These are phyloP conservation scores for Escarpia spicata DNA, from an alignment of 2,888 invertebrate genomes.

Conservation along the genomic window DNA sequence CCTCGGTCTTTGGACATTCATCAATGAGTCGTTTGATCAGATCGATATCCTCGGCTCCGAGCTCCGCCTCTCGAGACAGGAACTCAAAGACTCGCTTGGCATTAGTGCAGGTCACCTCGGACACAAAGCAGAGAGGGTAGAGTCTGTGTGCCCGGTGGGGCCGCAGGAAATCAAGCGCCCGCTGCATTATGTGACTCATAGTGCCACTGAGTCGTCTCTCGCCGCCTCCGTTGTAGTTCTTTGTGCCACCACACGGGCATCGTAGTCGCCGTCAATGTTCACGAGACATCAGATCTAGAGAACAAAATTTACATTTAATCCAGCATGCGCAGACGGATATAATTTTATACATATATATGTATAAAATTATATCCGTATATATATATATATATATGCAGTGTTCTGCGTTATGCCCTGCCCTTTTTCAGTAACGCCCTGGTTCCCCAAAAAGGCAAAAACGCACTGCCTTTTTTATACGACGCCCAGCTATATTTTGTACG, in stretches of 20 bases:
- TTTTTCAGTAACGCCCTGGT: no score
- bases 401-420: no score
- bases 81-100: conserved; percentile 43
- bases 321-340: background rate
- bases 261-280: background rate
- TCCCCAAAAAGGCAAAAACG: no score
- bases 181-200: conserved; percentile 44
- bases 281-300: background rate
- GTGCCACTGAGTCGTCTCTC: conserved; percentile 17
- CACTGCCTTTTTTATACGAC: no score
- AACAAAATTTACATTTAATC: background rate
- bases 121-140: conserved; percentile 44
- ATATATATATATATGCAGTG: no score
- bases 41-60: conserved; percentile 39
- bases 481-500: no score
- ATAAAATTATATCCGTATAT: no score
- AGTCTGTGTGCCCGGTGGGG: conserved; percentile 42
- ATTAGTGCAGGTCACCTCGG: conserved; percentile 38
- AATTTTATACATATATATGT: no score
- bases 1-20: conserved; percentile 39
- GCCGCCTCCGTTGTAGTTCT: background rate
- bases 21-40: conserved; percentile 42
- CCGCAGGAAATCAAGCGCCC: conserved; percentile 40
- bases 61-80: conserved; percentile 36
- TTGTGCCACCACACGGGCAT: conserved; percentile 13